A percentile compares a stretch with the other conserved stretches of the same genome.
Conservation (phyloP, 2,797 vertebrate genomes). For the Lacerta viridis region DNA sequence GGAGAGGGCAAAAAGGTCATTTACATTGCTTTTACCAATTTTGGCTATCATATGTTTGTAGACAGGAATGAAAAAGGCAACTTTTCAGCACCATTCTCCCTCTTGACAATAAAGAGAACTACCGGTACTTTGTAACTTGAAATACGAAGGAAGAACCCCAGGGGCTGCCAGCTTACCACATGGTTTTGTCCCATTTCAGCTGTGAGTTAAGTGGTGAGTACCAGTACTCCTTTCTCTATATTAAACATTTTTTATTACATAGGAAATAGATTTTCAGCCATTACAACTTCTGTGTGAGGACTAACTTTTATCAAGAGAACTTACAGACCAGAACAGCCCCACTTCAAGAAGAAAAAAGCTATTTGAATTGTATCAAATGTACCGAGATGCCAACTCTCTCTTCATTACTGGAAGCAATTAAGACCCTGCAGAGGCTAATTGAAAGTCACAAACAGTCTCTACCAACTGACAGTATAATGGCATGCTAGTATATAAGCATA, state of each 20-base stretch:
- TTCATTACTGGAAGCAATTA: conserved; percentile 53
- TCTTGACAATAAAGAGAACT: conserved; percentile 15
- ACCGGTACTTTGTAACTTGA: not conserved
- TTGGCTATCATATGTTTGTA: not conserved
- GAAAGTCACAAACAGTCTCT: conserved; percentile 51
- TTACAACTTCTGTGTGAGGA: not conserved
- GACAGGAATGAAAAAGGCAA: conserved; percentile 25
- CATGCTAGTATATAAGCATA: conserved; percentile 17
- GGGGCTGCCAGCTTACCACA: not conserved
- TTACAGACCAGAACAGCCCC: not conserved
- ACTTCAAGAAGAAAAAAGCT: conserved; percentile 41
- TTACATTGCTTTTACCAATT: not conserved
- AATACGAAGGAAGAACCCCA: not conserved
- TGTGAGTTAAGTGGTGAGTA: not conserved
- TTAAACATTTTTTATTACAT: not conserved
- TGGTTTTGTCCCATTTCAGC: conserved; percentile 1
- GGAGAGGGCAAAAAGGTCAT: not conserved
- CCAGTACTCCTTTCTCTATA: not conserved
- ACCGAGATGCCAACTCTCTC: conserved; percentile 41
- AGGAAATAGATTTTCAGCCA: not conserved
- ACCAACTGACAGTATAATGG: conserved; percentile 13
- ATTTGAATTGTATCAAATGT: conserved; percentile 58
- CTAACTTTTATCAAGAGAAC: not conserved
- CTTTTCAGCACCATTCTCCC: not conserved
- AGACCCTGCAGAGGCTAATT: conserved; percentile 46